These are phyloP conservation scores for Pissodes strobi DNA, from an alignment of 1,140 invertebrate genomes.

Conservation along the genomic window DNA sequence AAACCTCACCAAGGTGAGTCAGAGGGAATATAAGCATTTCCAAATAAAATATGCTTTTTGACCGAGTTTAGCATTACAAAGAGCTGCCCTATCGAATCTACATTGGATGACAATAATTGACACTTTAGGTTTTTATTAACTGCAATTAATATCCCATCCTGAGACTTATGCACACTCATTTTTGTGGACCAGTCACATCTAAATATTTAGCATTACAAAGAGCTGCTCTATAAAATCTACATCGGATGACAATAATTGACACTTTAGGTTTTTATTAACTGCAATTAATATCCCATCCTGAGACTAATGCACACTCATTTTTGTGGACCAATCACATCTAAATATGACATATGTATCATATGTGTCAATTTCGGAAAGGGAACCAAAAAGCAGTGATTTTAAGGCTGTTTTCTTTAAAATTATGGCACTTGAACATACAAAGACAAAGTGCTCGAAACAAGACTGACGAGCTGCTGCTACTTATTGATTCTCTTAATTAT, in stretches of 20 bases:
- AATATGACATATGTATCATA: too few species aligned
- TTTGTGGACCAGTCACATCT: too few species aligned
- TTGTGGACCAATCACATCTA: too few species aligned
- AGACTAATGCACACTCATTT: too few species aligned
- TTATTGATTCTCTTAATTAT: too few species aligned
- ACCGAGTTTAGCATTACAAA: not conserved
- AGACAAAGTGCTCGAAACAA: too few species aligned
- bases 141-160: not conserved
- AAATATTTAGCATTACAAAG: not conserved
- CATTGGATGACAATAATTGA: not conserved
- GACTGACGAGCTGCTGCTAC: too few species aligned
- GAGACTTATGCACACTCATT: too few species aligned
- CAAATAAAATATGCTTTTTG: not conserved
- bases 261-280: not conserved
- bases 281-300: not conserved
- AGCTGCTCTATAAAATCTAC: not conserved
- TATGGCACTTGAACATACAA: too few species aligned
- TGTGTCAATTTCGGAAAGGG: too few species aligned
- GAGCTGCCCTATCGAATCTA: not conserved
- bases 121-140: not conserved
- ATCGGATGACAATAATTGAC: not conserved
- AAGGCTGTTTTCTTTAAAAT: too few species aligned
- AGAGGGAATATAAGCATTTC: not conserved
- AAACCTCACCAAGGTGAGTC: not conserved
- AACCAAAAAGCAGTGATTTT: too few species aligned